Evolutionary conservation across 1,140 invertebrate species (phyloP).

Genomic region (Bathynomus jamesi): DNA sequence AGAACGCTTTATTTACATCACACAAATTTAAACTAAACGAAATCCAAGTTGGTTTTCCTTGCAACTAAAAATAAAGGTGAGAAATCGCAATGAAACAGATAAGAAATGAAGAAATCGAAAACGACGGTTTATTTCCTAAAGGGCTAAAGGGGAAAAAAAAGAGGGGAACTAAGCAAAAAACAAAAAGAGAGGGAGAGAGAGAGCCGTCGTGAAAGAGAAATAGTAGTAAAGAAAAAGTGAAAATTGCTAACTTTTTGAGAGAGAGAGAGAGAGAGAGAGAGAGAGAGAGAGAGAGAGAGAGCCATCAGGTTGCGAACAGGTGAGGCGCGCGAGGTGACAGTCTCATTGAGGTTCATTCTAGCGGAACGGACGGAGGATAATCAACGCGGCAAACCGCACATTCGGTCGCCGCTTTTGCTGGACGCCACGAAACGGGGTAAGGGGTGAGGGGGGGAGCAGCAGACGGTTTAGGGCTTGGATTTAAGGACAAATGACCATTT

Average conservation of each 20-base stretch:
- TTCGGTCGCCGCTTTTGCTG: not conserved
- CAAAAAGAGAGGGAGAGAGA: not conserved
- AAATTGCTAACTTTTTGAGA: no score
- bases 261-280: not conserved
- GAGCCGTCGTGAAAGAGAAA: not conserved
- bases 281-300: not conserved
- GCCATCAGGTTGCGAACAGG: not conserved
- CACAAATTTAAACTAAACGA: no score
- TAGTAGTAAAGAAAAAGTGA: not conserved
- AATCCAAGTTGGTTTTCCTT: no score
- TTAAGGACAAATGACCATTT: no score
- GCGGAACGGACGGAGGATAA: not conserved
- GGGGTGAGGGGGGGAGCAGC: not conserved
- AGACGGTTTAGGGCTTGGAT: no score
- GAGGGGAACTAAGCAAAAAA: not conserved
- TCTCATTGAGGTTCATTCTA: slow-evolving; percentile 1
- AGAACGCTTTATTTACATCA: no score
- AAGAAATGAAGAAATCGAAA: no score
- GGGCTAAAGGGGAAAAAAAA: not conserved
- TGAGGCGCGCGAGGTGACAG: not conserved
- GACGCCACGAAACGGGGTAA: not conserved
- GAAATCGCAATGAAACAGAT: no score
- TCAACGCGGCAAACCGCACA: not conserved
- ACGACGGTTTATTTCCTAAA: no score
- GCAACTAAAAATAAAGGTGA: no score